Percentiles rank a stretch among this genome's conserved stretches.
These are phyloP conservation scores for Dastarcus helophoroides DNA, from an alignment of 2,888 invertebrate species.

Conservation along the genomic window DNA sequence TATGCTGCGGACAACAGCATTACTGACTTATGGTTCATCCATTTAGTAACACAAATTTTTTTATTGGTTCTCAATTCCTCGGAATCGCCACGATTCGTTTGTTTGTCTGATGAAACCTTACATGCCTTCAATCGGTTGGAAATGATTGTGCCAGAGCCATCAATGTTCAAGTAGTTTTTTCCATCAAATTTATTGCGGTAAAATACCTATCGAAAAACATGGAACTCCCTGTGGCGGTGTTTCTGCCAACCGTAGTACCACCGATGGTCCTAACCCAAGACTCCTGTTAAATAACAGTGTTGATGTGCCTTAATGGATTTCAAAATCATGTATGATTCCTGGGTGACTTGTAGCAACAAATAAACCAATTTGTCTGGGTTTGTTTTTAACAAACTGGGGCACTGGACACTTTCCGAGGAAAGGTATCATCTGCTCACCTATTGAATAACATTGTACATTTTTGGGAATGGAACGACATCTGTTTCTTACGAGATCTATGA, in stretches of 20 bases:
- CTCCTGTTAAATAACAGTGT: conserved; percentile 12
- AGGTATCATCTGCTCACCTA: too few relatives aligned
- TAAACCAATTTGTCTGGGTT: too few relatives aligned
- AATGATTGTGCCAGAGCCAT: conserved; percentile 17
- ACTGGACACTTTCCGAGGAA: too few relatives aligned
- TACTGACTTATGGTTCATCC: conserved; percentile 21
- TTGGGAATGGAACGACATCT: too few relatives aligned
- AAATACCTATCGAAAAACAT: conserved; percentile 15
- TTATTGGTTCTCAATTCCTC: conserved; percentile 17
- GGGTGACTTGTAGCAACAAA: too few relatives aligned
- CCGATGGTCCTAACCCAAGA: conserved; percentile 15
- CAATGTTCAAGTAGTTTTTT: conserved; percentile 9
- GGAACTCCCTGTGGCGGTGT: conserved; percentile 17
- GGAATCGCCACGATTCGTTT: conserved; percentile 16
- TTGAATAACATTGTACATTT: too few relatives aligned
- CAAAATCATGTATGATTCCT: too few relatives aligned
- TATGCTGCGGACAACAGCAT: conserved; percentile 18
- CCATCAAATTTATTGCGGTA: conserved; percentile 10
- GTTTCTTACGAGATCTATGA: too few relatives aligned
- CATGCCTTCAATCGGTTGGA: conserved; percentile 12
- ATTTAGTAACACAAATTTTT: conserved; percentile 17
- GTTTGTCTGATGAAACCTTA: conserved; percentile 16
- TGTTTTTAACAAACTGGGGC: too few relatives aligned
- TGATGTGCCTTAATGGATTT: conserved; percentile 15
- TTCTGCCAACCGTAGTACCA: conserved; percentile 15